Evolutionary conservation across 2,888 invertebrate genomes (phyloP), one percentile per base, ranked within the genome.

Genomic region (Trissoscelio sp.): DNA sequence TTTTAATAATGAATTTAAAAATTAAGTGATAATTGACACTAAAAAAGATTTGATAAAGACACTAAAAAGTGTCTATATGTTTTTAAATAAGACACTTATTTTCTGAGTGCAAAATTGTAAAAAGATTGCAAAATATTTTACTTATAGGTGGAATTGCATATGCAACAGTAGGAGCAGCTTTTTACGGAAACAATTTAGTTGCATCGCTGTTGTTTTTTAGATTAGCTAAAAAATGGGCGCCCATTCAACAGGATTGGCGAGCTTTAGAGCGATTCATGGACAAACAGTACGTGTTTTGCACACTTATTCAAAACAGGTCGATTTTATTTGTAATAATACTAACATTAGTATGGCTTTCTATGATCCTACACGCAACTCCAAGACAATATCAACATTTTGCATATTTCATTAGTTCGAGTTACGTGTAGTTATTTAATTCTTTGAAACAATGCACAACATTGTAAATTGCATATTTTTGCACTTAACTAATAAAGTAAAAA

Each of bases 131-230:
- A 55, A 55, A 16, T 2, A 12, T 53, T 34, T 46, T 3, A 4
- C n/a, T 46, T 39, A 16, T 37, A 91, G 91, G 90, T 28, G 91
- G 90, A 3, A 87, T 92, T 24, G 86, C 86, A 0, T 85, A 86
- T 34, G 91, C 91, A 1, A 92, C 92, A 0, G 88, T 86, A 2
- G 92, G 92, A 5, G 90, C 89, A 4, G 82, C 91, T 31, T 92
- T 92, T 83, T 92, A 92, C 62, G 88, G 89, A 11, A 91, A 91
- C 78, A 87, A 89, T 58, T 82, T 91, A 39, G n/a, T 89, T 20
- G 91, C 88, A 0, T 80, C 86, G 1, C 11, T 88, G 11, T 74
- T 91, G 67, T 91, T 91, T 77, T 79, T 89, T 67, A 85, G 89
- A 84, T 86, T 92, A 24, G 87, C 90, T 2, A 86, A 87, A 1